Evolutionary conservation across 2,888 invertebrate genomes (phyloP), one percentile per base, ranked within the genome.

Genomic region (Volucella bombylans): DNA sequence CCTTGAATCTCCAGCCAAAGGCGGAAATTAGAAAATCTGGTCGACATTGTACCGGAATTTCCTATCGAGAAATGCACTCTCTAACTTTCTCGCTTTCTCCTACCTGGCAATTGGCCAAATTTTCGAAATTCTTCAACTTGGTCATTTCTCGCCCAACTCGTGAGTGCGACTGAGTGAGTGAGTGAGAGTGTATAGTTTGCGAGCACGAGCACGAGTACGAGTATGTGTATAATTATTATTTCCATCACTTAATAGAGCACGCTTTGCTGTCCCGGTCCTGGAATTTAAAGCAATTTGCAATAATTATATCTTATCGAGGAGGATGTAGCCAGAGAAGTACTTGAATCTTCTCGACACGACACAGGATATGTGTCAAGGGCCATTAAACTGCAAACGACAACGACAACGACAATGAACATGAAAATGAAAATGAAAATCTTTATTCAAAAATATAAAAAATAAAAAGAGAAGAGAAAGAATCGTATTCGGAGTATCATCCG

Each of bases 11-110:
- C 49, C 12, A 76, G 67, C 76, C 50, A 72, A 72, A 54, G 72
- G 62, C 74, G 85, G 81, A 85, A 77, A 85, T 85, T 81, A 81
- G 85, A 85, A 81, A 77, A 85, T 81, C 81, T 85, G 62, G 77
- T 81, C 72, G 72, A 85, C 81, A 81, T 85, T 85, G 85, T 85
- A 81, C 85, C 81, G 81, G 85, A 85, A 85, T 77, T 85, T 85
- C 85, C 85, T 85, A 81, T 85, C 81, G 81, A 62, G 72, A 81
- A 85, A 81, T 85, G 85, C 81, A 81, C 72, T 85, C 72, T 71
- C 62, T 59, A 73, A 80, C 45, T 67, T 67, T 72, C 57, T 57
- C 67, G 54, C 67, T 55, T 76, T 55, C 68, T 18, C 67, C 85
- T 47, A 85, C 80, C 81, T 85, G 81, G 85, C 85, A 73, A 64